Evolutionary conservation across 2,888 invertebrate genomes (phyloP).

Genomic region (Orchestes rusci): DNA sequence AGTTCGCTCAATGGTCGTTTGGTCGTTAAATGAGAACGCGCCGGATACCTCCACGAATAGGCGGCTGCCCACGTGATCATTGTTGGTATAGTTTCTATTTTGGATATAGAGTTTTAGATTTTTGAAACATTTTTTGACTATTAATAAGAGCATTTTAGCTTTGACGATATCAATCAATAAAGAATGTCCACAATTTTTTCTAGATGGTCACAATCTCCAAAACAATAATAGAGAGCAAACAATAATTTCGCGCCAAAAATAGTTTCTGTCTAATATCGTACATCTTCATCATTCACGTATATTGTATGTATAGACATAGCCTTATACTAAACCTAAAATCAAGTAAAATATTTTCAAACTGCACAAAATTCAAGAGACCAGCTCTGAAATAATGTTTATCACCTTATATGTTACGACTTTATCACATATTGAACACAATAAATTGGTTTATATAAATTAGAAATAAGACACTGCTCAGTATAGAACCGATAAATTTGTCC

Average conservation of each 20-base stretch:
- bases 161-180: too few relatives aligned
- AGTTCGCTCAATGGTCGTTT: too few relatives aligned
- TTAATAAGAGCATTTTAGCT: too few relatives aligned
- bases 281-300: constrained; percentile 5
- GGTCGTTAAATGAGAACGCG: too few relatives aligned
- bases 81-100: too few relatives aligned
- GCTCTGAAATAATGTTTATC: constrained; percentile 11
- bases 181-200: too few relatives aligned
- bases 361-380: constrained; percentile 11
- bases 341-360: constrained; percentile 5
- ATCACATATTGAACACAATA: constrained; percentile 24
- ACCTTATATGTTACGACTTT: constrained; percentile 12
- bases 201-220: too few relatives aligned
- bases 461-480: constrained; percentile 1
- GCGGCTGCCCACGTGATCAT: too few relatives aligned
- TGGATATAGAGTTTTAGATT: too few relatives aligned
- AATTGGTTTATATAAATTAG: constrained; percentile 10
- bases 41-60: too few relatives aligned
- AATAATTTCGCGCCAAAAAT: too few relatives aligned
- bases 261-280: constrained; percentile 15
- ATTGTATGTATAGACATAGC: constrained; percentile 1
- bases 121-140: too few relatives aligned
- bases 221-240: constrained; percentile 1
- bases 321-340: constrained; percentile 1
- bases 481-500: neutral